Conservation (phyloP, 2,888 invertebrate genomes). For the Aphelenchoides bicaudatus region DNA sequence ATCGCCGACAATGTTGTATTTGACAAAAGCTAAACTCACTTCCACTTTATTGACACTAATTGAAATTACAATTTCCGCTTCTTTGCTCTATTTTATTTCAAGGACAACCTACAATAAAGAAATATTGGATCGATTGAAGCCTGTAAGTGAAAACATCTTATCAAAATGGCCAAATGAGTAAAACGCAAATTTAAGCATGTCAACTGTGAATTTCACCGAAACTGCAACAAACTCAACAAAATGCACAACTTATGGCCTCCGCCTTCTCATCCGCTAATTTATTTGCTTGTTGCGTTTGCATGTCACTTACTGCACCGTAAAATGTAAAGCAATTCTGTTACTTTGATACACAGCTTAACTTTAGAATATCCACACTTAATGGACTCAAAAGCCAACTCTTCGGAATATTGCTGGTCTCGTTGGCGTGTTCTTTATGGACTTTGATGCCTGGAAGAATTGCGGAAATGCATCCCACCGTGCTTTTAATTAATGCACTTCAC, state of each 20-base stretch:
- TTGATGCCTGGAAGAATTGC: not conserved
- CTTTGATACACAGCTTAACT: not conserved
- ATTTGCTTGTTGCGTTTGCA: not conserved
- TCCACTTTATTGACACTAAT: no score
- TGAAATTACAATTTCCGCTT: no score
- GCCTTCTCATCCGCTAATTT: not conserved
- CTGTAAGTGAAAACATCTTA: no score
- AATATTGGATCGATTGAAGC: no score
- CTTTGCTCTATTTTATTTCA: no score
- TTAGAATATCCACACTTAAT: not conserved
- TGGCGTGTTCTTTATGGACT: not conserved
- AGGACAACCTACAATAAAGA: no score
- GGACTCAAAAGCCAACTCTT: not conserved
- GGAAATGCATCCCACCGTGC: constrained; percentile 4
- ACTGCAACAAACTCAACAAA: not conserved
- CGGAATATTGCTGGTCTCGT: not conserved
- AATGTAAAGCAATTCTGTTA: no score
- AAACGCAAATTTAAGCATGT: no score
- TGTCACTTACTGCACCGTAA: not conserved
- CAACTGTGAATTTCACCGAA: no score
- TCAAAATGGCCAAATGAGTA: no score
- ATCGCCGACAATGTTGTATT: no score
- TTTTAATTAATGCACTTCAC: not conserved
- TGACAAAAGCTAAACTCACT: no score
- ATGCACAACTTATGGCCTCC: constrained; percentile 7